Evolutionary conservation across 2,888 invertebrate species (phyloP), one percentile per base, ranked within the genome.

Genomic region (Tolmerus cingulatus): DNA sequence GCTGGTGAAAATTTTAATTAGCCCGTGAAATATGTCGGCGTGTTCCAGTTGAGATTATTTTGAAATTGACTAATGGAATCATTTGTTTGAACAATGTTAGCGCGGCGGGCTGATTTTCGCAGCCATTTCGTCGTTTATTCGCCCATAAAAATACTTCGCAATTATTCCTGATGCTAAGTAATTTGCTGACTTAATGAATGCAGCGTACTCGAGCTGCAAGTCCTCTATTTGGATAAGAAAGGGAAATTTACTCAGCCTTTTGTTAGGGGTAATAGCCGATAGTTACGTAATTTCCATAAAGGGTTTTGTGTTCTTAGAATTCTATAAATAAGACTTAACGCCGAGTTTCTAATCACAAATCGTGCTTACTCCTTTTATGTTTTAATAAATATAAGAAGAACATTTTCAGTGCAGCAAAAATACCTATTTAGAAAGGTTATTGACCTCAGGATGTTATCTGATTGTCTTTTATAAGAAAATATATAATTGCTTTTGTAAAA

Each of bases 1-100:
- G 74, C 46, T 85, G 85, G 85, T 74, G 85, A 85, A 85, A 74
- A 85, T 85, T 85, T 85, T 85, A 85, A 74, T 85, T 85, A 85
- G 85, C 40, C 74, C 85, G 43, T 85, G 51, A 85, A 85, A 85
- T 85, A 74, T 85, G 85, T 34, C 74, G 85, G 34, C 74, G 12
- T 74, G 85, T 74, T 85, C 23, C 51, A 46, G 74, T 27, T 74
- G 85, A 37, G 37, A 82, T 5, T 74, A 85, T 85, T 85, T 74
- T 74, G 85, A 85, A 85, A 74, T 85, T 74, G 85, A 85, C 74
- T 85, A 85, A 85, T 85, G 85, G 74, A 85, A 74, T 51, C 85
- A 85, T 74, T 74, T 85, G 85, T 74, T 74, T 46, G 23, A 40
- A 74, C 34, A 76, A 76, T 76, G 76, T 27, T 2, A 19, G 23